Evolutionary conservation across 35 echinoderm and acorn worm genomes (phyloP), one percentile per base, ranked within the genome.

Genomic region (Ophioderma brevispina): DNA sequence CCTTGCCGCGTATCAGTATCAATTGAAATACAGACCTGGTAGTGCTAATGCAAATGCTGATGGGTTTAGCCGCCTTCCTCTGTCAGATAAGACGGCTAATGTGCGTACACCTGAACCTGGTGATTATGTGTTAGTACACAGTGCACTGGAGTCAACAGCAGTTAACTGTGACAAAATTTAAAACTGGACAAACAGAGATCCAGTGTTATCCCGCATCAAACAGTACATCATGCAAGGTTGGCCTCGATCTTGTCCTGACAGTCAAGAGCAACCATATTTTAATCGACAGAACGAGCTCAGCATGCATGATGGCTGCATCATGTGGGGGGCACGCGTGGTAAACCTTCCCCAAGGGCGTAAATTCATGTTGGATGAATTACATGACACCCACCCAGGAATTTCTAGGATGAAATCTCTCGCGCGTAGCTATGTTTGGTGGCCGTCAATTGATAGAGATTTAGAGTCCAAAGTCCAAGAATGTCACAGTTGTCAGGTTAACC

Each of bases 391-490:
- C n/a, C n/a, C n/a, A n/a, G n/a, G n/a, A n/a, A n/a, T n/a, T n/a
- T n/a, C n/a, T n/a, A n/a, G n/a, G n/a, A n/a, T n/a, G n/a, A n/a
- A n/a, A n/a, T n/a, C n/a, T n/a, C n/a, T n/a, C n/a, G n/a, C n/a
- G n/a, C n/a, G n/a, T n/a, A n/a, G n/a, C n/a, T n/a, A n/a, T n/a
- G 64, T 94, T 0, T 94, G 92, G 92, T 94, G 88, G 89, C 84
- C 84, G 6, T 82, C 46, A 1, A 90, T 90, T 31, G 86, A 94
- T 40, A 64, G 30, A 37, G 84, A 90, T 11, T 31, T 94, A 23
- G 81, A 90, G 34, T 35, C 41, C 25, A 38, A 33, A 36, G 81
- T 80, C 0, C 55, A 90, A 28, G 8, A 80, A 31, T n/a, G n/a
- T n/a, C n/a, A n/a, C n/a, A n/a, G n/a, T n/a, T n/a, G n/a, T n/a